phyloP scores from a whole-genome alignment of 2,113 vertebrate genomes.

The Saguinus midas region DNA sequence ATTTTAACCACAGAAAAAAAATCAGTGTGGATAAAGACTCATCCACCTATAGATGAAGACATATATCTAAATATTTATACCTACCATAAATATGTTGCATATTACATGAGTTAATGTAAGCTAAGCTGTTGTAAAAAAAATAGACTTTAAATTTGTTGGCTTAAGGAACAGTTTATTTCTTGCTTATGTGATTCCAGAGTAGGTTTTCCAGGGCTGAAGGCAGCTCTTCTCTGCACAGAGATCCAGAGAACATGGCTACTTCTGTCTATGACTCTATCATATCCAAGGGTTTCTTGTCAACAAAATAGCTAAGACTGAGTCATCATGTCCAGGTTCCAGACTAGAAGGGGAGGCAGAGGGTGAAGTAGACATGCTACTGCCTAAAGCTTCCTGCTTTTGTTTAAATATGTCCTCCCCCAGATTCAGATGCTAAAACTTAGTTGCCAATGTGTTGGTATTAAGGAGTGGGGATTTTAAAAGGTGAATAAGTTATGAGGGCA shows the following conservation, averaged over 20 bases:
- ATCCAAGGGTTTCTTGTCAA: background rate
- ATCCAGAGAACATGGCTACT: background rate
- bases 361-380: background rate
- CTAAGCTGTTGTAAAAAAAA: conserved; percentile 3
- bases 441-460: background rate
- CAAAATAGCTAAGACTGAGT: background rate
- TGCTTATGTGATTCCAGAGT: background rate
- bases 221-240: background rate
- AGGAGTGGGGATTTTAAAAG: background rate
- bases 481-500: background rate
- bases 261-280: background rate
- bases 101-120: conserved; percentile 1
- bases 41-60: background rate
- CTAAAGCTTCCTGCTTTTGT: background rate
- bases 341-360: background rate
- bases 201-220: background rate
- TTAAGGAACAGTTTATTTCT: background rate
- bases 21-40: background rate
- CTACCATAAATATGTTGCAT: background rate
- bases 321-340: background rate
- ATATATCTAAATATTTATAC: background rate
- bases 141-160: background rate
- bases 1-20: background rate
- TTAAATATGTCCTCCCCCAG: background rate
- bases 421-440: background rate